Base-by-base conservation (phyloP, 1,140 invertebrate genomes). In the Aphelenchoides besseyi region DNA sequence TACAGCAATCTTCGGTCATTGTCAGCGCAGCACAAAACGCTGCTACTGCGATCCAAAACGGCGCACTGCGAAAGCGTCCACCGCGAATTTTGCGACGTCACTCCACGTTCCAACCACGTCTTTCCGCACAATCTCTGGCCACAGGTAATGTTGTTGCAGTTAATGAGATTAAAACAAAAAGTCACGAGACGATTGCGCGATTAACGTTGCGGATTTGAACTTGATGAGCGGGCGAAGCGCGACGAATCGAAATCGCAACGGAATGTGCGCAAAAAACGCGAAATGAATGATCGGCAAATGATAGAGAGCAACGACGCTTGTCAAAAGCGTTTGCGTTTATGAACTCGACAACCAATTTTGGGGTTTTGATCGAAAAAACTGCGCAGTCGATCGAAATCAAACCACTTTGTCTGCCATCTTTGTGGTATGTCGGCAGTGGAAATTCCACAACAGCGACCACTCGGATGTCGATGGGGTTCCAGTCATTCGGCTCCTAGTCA, bases 71-170 rank as follows among this genome's bases (percentile, higher is more conserved):
- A 70, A 23, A 37, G 33, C 18, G 70, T 36, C 29, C 64, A 16
- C 75, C 33, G 0, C n/a, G 61, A 55, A 28, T 76, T 18, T 16
- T 69, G 33, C 76, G 75, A 9, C 75, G 75, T 28, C 75, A 76
- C 68, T 76, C 75, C 23, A 77, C 75, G 9, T 76, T 74, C 36
- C 75, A 76, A 48, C 78, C 75, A 36, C 5, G 23, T 8, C 5
- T 59, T 8, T 8, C 5, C 12, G 55, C 55, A 28, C 12, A 5
- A 8, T 59, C 55, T 8, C 23, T 59, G 55, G 26, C 5, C 18
- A 59, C 55, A 28, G 55, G 55, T 59, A 33, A 33, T 33, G 5
- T 59, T 5, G 5, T 59, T 28, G 41, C 41, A 23, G 41, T 12
- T 23, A 23, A 23, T 12, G 41, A 23, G 41, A 48, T 48, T 23